These are phyloP conservation scores for Rousettus madagascariensis DNA, from an alignment of 2,797 vertebrate species.

Conservation along the genomic window DNA sequence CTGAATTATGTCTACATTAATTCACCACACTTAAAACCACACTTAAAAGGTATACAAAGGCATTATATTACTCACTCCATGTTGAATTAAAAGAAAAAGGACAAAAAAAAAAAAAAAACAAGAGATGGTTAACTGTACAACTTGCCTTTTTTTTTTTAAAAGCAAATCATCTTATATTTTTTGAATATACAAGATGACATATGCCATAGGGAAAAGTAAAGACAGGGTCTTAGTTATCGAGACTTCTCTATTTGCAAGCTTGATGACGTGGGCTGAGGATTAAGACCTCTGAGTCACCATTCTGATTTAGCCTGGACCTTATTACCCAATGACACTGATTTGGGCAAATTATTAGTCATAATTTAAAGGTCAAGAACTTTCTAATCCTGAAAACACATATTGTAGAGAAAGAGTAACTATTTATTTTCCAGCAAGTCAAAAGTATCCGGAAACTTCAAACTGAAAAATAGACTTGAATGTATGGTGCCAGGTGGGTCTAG, in stretches of 20 bases:
- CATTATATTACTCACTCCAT: not conserved
- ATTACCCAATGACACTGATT: not conserved
- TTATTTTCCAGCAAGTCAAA: conserved; percentile 51
- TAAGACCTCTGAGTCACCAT: not conserved
- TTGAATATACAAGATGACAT: not conserved
- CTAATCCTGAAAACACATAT: conserved; percentile 36
- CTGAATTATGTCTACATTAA: not conserved
- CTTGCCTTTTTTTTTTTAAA: not conserved
- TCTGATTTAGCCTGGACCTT: not conserved
- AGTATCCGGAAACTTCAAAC: conserved; percentile 15
- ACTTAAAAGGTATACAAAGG: not conserved
- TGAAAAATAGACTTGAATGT: not conserved
- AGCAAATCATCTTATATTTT: not conserved
- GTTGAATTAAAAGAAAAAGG: not conserved
- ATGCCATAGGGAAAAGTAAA: not conserved
- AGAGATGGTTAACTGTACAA: not conserved
- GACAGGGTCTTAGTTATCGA: not conserved
- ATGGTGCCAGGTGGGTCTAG: not conserved
- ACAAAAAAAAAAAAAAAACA: not conserved
- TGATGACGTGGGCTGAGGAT: not conserved
- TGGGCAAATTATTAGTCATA: conserved; percentile 52
- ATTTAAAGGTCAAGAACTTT: conserved; percentile 62
- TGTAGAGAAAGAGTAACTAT: not conserved
- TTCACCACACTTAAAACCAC: conserved; percentile 22
- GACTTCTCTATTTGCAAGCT: not conserved